Percentiles rank a stretch among this genome's conserved stretches.
phyloP scores from a whole-genome alignment of 2,797 vertebrate species.

The Anguilla anguilla region DNA sequence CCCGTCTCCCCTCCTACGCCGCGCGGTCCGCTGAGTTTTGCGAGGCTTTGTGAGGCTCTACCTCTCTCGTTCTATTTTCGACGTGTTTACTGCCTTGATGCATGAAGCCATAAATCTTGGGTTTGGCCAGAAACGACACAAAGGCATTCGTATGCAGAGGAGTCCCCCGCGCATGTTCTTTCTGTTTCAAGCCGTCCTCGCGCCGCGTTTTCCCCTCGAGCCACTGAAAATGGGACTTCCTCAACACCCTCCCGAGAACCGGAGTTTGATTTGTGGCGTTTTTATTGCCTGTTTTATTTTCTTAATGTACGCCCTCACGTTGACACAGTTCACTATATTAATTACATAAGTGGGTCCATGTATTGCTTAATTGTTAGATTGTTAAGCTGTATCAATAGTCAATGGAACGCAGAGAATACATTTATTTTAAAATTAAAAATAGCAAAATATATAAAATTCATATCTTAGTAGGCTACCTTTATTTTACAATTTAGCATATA shows the following conservation, averaged over 20 bases:
- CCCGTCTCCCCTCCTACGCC: slow-evolving; percentile 87
- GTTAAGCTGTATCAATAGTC: not conserved
- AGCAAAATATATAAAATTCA: not conserved
- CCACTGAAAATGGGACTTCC: slow-evolving; percentile 50
- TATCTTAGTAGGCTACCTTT: not conserved
- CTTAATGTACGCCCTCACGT: not conserved
- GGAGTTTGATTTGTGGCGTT: slow-evolving; percentile 48
- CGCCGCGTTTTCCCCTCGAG: slow-evolving; percentile 70
- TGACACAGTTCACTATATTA: not conserved
- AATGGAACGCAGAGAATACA: not conserved
- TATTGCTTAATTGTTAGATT: not conserved
- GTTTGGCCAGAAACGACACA: slow-evolving; percentile 84
- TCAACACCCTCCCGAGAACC: slow-evolving; percentile 42
- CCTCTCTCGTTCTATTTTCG: slow-evolving; percentile 76
- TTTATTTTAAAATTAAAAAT: not conserved
- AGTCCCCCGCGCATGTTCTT: slow-evolving; percentile 74
- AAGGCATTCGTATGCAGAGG: slow-evolving; percentile 85
- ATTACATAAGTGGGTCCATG: not conserved
- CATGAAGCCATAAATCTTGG: slow-evolving; percentile 87
- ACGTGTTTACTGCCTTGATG: slow-evolving; percentile 86
- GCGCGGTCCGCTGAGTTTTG: slow-evolving; percentile 73
- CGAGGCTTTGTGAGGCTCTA: slow-evolving; percentile 57
- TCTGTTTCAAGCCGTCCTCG: slow-evolving; percentile 75
- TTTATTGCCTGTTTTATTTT: slow-evolving; percentile 5
- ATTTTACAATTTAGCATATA: not conserved